Evolutionary conservation across 2,888 invertebrate genomes (phyloP), one percentile per base, ranked within the genome.

Genomic region (Cosmia pyralina): DNA sequence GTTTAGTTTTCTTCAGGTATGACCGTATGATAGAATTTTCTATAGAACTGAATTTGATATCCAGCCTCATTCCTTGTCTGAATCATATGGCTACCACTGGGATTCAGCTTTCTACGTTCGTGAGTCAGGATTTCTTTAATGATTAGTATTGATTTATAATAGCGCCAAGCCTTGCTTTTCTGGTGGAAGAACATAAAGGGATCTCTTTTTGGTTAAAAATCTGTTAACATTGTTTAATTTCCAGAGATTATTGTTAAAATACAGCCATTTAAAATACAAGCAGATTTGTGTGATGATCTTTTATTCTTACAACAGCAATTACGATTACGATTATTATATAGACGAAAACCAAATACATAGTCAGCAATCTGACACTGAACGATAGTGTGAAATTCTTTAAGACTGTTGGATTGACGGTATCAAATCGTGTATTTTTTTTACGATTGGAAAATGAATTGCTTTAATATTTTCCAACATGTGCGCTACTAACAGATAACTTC

Each of bases 291-390:
- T 11, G 19, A 50, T 58, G n/a, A 44, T 38, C 38, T 55, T n/a
- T 41, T 48, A 53, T 41, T 46, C 63, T 58, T 64, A 58, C 28
- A 73, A 17, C 63, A 58, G 34, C 50, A 41, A 76, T 59, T 50
- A 44, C n/a, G n/a, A n/a, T n/a, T n/a, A n/a, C n/a, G n/a, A n/a
- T n/a, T n/a, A n/a, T n/a, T n/a, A 41, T 75, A 53, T 17, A 8
- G 67, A 22, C 22, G 48, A 44, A 76, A 78, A 77, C 53, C 64
- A 48, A 76, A 68, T 69, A 59, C 28, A 28, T 1, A 28, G 28
- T 63, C 50, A 5, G 41, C 44, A 75, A 81, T 50, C 60, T 50
- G 66, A 65, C 60, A 65, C 19, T 58, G 34, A 80, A 19, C 34
- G 58, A 64, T 73, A n/a, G n/a, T n/a, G n/a, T n/a, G n/a, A n/a